Conservation (phyloP, 1,140 invertebrate species). For the Fopius arisanus region DNA sequence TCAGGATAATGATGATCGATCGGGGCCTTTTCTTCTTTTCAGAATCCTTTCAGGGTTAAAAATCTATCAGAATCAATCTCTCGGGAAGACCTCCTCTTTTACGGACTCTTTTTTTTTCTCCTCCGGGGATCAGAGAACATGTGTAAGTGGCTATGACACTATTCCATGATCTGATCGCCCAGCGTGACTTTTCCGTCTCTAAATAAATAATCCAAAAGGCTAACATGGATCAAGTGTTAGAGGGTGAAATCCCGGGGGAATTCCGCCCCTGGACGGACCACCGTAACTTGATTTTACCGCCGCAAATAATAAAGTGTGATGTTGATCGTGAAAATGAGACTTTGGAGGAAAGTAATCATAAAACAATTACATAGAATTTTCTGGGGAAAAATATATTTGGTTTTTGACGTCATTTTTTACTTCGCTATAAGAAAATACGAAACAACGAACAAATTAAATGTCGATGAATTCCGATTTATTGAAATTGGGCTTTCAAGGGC, state of each 20-base stretch:
- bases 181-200: background rate
- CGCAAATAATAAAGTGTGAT: background rate
- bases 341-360: too few species aligned
- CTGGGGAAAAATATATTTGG: too few species aligned
- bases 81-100: background rate
- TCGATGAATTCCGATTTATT: too few species aligned
- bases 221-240: background rate
- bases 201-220: background rate
- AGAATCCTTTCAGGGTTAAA: too few species aligned
- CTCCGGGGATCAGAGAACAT: background rate
- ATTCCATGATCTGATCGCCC: background rate
- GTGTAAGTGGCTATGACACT: background rate
- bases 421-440: too few species aligned
- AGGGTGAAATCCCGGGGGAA: background rate
- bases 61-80: background rate
- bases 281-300: background rate
- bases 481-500: too few species aligned
- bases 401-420: too few species aligned
- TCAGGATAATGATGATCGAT: background rate
- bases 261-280: background rate
- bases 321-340: background rate
- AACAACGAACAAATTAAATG: too few species aligned
- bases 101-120: background rate
- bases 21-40: background rate
- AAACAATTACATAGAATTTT: too few species aligned